A percentile compares a stretch with the other conserved stretches of the same genome.
Conservation (phyloP, 2,888 invertebrate species). For the Zygogramma bicolorata region DNA sequence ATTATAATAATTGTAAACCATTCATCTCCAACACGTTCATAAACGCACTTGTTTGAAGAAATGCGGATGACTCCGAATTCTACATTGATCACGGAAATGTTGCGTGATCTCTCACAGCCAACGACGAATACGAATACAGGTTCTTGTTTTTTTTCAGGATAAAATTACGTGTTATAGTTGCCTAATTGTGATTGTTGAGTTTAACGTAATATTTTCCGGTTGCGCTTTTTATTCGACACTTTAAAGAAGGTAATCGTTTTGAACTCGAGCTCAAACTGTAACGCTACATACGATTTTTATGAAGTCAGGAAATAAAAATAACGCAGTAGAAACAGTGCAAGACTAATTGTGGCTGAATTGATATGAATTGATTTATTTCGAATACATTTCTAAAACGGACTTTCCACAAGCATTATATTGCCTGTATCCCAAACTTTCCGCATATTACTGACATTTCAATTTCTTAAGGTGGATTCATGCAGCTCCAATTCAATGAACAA, state of each 20-base stretch:
- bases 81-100: not conserved
- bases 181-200: not conserved
- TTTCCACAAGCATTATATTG: no score
- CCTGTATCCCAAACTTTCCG: no score
- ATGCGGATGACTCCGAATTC: not conserved
- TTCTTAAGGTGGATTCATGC: no score
- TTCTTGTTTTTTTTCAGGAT: not conserved
- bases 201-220: not conserved
- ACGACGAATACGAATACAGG: not conserved
- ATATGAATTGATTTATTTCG: no score
- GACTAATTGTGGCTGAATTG: not conserved
- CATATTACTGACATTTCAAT: no score
- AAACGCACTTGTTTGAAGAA: no score
- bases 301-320: no score
- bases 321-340: not conserved
- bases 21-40: no score
- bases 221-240: slow-evolving; percentile 15
- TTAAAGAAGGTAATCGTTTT: not conserved
- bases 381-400: no score
- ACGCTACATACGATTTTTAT: no score
- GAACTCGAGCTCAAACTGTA: not conserved
- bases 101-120: not conserved
- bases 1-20: no score
- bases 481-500: no score
- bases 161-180: not conserved